phyloP scores from a whole-genome alignment of 2,113 vertebrate species.

The Gallinago jamesoni region DNA sequence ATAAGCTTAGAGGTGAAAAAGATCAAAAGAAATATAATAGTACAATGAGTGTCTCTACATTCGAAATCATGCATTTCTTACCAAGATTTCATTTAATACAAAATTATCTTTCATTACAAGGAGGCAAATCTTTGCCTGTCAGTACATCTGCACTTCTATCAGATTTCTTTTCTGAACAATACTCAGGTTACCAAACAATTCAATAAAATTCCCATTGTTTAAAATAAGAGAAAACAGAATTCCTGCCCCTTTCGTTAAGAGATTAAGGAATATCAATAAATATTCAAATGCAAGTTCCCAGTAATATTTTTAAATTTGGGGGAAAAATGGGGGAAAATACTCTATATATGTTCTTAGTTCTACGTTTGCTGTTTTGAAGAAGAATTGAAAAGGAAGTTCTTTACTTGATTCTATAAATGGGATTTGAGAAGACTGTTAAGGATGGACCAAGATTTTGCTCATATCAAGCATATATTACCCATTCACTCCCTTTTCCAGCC shows the following conservation, averaged over 20 bases:
- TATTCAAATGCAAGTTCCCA: not conserved
- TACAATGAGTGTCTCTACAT: not conserved
- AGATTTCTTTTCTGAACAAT: not conserved
- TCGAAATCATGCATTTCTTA: not conserved
- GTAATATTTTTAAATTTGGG: not conserved
- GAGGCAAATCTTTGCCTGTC: not conserved
- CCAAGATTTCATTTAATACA: not conserved
- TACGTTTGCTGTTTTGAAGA: not conserved
- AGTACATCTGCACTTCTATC: not conserved
- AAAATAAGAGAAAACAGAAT: not conserved
- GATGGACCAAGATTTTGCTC: not conserved
- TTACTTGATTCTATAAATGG: not conserved
- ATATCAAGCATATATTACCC: not conserved
- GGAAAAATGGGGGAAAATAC: not conserved
- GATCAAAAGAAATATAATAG: not conserved
- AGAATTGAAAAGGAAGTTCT: not conserved
- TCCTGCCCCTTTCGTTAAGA: not conserved
- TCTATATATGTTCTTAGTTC: not conserved
- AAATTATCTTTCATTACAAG: not conserved
- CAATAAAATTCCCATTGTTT: not conserved
- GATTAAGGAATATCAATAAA: not conserved
- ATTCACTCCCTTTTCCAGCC: not conserved
- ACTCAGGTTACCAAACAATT: not conserved
- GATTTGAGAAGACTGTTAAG: not conserved
- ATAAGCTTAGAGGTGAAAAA: not conserved